Evolutionary conservation across 2,113 vertebrate species (phyloP), one percentile per base, ranked within the genome.

Genomic region (Odontophorus gujanensis): DNA sequence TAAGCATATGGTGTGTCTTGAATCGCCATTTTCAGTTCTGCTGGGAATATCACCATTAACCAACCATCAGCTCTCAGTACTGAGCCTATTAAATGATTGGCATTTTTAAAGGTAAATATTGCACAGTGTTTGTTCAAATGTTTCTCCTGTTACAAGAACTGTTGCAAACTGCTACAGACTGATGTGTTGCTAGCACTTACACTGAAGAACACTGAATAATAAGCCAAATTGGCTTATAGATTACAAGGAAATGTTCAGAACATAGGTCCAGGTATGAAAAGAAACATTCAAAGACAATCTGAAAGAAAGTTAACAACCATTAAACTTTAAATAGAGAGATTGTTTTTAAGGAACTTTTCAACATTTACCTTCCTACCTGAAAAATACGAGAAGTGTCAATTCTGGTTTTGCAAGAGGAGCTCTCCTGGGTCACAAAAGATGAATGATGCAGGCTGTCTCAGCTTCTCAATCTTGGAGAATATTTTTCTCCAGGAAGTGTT

Each of bases 51-150:
- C 2, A 0, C 93, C 88, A 86, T 83, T 96, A 92, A 90, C 71
- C 80, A 90, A 67, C 80, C 83, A 75, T 86, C 80, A 90, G 74
- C 20, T 65, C 80, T 89, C 83, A 67, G 45, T 74, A 89, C 63
- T 57, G 68, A 95, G 59, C 40, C 81, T 85, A 62, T 89, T 65
- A 93, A 94, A 91, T 95, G 93, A 96, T 48, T 93, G 93, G 50
- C 91, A 93, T 90, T 97, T 96, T 65, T 77, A 92, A 95, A 93
- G 85, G 91, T 90, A 95, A 95, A 97, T 94, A 93, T 90, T 97
- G 62, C 76, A 84, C 55, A 75, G 61, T 50, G 77, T 66, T 57
- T 83, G 32, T 83, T 95, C 50, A 69, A 91, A 95, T 86, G 38
- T 58, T 69, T 25, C 77, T 87, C 85, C 82, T 92, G n/a, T 87